phyloP scores from a whole-genome alignment of 2,888 invertebrate species.

The Phengaris alcon region DNA sequence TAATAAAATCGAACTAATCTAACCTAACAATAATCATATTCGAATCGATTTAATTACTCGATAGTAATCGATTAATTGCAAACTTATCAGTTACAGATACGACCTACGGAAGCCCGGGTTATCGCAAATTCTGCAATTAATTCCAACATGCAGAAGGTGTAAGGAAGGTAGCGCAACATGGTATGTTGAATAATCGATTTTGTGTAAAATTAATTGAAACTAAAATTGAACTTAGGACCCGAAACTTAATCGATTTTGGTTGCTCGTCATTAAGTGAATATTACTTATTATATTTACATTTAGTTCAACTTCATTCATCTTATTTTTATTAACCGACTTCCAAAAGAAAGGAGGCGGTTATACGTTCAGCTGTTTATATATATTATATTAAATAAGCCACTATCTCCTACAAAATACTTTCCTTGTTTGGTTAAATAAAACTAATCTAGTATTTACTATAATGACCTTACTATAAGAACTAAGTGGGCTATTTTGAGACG shows the following conservation, averaged over 20 bases:
- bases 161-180: slow-evolving; percentile 31
- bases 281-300: no score
- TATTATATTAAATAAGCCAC: not conserved
- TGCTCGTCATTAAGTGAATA: not conserved
- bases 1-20: not conserved
- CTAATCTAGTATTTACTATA: slow-evolving; percentile 41
- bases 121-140: slow-evolving; percentile 50
- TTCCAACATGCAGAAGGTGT: slow-evolving; percentile 56
- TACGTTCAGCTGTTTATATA: no score
- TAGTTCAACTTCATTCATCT: no score
- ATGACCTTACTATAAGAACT: slow-evolving; percentile 11
- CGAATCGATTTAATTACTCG: slow-evolving; percentile 41
- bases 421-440: not conserved
- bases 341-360: no score
- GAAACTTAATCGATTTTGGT: not conserved
- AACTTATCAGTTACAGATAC: slow-evolving; percentile 40
- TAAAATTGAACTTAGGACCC: not conserved
- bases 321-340: no score
- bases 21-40: slow-evolving; percentile 33
- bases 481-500: slow-evolving; percentile 35
- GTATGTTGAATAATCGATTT: slow-evolving; percentile 30
- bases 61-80: slow-evolving; percentile 55
- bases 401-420: slow-evolving; percentile 34
- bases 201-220: not conserved
- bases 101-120: slow-evolving; percentile 35